A percentile compares a stretch with the other conserved stretches of the same genome.
These are phyloP conservation scores for Denticeps clupeoides DNA, from an alignment of 2,797 vertebrate genomes.

Conservation along the genomic window DNA sequence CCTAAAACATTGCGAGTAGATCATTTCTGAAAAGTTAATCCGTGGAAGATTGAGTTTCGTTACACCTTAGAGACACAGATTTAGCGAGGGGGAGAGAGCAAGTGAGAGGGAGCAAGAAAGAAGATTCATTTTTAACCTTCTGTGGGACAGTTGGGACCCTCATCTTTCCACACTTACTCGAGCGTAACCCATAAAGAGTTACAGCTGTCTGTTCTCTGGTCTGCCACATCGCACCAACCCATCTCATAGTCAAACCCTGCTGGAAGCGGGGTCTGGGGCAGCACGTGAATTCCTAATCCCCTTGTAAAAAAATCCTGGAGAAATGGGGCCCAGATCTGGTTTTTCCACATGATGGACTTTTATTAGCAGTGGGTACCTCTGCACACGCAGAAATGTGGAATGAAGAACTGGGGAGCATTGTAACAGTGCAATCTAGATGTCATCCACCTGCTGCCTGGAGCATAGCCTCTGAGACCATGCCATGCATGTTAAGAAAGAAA, in stretches of 20 bases:
- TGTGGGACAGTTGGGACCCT: no score
- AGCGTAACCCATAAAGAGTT: conserved; percentile 16
- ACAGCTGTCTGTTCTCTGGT: conserved; percentile 18
- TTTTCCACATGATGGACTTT: conserved; percentile 24
- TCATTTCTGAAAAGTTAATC: conserved; percentile 31
- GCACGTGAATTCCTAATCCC: conserved; percentile 24
- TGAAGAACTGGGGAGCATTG: no score
- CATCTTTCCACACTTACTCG: conserved; percentile 24
- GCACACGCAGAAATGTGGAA: conserved; percentile 13
- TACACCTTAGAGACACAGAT: conserved; percentile 1
- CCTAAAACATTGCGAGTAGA: conserved; percentile 25
- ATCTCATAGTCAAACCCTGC: not conserved
- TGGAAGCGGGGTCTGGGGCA: not conserved
- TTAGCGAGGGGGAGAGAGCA: not conserved
- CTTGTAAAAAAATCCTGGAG: conserved; percentile 26
- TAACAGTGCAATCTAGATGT: no score
- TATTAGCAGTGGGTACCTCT: conserved; percentile 11
- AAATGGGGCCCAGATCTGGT: conserved; percentile 14
- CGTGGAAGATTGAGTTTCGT: conserved; percentile 21
- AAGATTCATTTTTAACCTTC: no score
- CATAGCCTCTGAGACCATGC: no score
- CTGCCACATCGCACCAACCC: not conserved
- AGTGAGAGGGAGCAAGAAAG: not conserved
- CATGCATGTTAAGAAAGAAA: no score
- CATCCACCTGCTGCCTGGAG: no score